Evolutionary conservation across 2,113 vertebrate species (phyloP).

Genomic region (Zosterops borbonicus): DNA sequence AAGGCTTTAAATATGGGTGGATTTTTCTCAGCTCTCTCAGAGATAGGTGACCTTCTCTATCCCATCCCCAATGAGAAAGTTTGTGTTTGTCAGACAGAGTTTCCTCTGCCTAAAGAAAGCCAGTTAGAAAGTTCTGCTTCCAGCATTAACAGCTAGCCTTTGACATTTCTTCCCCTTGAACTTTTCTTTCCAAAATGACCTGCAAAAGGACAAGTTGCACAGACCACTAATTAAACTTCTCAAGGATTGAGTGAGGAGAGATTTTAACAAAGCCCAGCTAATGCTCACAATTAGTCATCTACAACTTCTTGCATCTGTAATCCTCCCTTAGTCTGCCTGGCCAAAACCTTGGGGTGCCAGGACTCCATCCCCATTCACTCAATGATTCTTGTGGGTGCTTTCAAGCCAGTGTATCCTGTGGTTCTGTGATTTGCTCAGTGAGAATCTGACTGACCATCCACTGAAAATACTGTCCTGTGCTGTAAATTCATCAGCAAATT

Average conservation of each 20-base stretch:
- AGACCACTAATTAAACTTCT: not conserved
- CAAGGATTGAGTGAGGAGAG: not conserved
- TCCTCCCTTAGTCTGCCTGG: not conserved
- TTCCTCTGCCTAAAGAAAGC: not conserved
- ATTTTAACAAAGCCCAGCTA: not conserved
- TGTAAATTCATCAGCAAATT: not conserved
- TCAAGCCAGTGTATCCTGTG: not conserved
- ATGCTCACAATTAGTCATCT: not conserved
- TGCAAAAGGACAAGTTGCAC: not conserved
- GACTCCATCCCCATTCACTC: not conserved
- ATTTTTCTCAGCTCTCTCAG: not conserved
- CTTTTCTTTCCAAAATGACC: not conserved
- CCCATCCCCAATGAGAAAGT: not conserved
- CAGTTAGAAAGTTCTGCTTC: not conserved
- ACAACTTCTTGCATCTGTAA: not conserved
- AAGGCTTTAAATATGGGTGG: not conserved
- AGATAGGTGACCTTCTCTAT: not conserved
- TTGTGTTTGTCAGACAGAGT: not conserved
- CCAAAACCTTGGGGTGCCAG: not conserved
- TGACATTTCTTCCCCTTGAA: not conserved
- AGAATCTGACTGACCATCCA: not conserved
- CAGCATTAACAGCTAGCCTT: not conserved
- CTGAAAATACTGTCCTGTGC: not conserved
- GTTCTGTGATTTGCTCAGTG: not conserved
- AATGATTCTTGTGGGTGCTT: not conserved